A percentile compares a stretch with the other conserved stretches of the same genome.
Evolutionary conservation across 2,797 vertebrate genomes (phyloP).

Genomic region (Chromis chromis): DNA sequence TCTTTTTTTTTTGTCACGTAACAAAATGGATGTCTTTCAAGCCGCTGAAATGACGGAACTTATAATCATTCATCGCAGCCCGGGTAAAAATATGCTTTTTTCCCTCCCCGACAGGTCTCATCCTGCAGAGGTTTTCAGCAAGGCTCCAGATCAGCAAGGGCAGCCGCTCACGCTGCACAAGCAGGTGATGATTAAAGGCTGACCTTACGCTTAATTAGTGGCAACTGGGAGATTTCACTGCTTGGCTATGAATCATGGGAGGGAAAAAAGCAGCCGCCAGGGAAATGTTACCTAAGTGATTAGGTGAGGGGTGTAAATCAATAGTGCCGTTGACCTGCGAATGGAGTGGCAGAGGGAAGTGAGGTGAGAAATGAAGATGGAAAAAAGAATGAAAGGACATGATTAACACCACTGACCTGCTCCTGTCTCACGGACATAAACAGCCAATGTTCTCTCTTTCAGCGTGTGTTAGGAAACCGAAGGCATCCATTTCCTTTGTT

Average conservation of each 20-base stretch:
- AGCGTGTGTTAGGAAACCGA: not conserved
- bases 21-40: conserved; percentile 34
- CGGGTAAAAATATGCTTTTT: conserved; percentile 2
- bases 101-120: conserved; percentile 18
- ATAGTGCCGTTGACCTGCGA: conserved; percentile 76
- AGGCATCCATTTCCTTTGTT: not conserved
- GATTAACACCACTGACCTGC: conserved; percentile 68
- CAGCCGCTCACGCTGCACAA: conserved; percentile 64
- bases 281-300: conserved; percentile 82
- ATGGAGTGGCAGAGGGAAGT: conserved; percentile 66
- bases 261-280: conserved; percentile 65
- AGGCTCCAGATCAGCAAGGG: conserved; percentile 49
- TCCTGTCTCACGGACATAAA: conserved; percentile 46
- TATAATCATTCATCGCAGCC: conserved; percentile 36
- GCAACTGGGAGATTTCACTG: conserved; percentile 74
- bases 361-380: conserved; percentile 70
- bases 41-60: conserved; percentile 41
- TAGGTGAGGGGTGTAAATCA: conserved; percentile 83
- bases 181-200: conserved; percentile 83
- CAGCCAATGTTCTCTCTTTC: conserved; percentile 10
- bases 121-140: conserved; percentile 35
- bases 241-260: conserved; percentile 80
- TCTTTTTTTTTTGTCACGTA: conserved; percentile 3
- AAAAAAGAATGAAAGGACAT: conserved; percentile 65
- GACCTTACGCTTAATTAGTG: conserved; percentile 85